phyloP scores from a whole-genome alignment of 2,113 vertebrate genomes.

The Spheniscus mendiculus region DNA sequence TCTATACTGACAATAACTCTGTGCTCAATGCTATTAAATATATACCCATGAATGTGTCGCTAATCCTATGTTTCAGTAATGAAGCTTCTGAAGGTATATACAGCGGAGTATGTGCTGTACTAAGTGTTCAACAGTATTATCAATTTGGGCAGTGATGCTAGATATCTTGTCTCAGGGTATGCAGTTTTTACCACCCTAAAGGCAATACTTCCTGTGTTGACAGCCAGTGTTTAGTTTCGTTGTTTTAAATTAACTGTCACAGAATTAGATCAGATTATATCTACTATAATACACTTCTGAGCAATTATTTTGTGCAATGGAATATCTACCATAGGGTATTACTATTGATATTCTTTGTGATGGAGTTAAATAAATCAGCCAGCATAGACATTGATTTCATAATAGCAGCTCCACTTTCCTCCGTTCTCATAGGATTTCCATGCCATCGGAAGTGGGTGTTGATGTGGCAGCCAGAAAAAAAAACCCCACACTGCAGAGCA shows the following conservation, averaged over 20 bases:
- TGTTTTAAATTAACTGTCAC: background rate
- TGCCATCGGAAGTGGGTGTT: background rate
- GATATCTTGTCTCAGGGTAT: background rate
- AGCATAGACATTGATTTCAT: background rate
- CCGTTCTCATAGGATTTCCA: background rate
- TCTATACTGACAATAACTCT: background rate
- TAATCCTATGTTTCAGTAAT: background rate
- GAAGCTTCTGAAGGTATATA: background rate
- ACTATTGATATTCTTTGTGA: background rate
- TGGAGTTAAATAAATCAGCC: background rate
- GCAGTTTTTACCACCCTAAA: background rate
- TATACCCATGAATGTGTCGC: rapidly evolving
- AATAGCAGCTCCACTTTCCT: background rate
- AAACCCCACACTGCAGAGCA: background rate
- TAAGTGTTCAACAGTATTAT: background rate
- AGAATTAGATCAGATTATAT: background rate
- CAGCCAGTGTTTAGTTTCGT: background rate
- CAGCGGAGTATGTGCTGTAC: rapidly evolving
- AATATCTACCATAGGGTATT: background rate
- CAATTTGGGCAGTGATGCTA: background rate
- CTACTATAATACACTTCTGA: background rate
- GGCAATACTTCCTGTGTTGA: background rate
- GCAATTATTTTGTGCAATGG: background rate
- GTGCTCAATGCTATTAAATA: background rate
- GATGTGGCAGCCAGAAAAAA: background rate